Conservation (phyloP, 2,888 invertebrate genomes). For the Clunio marinus region DNA sequence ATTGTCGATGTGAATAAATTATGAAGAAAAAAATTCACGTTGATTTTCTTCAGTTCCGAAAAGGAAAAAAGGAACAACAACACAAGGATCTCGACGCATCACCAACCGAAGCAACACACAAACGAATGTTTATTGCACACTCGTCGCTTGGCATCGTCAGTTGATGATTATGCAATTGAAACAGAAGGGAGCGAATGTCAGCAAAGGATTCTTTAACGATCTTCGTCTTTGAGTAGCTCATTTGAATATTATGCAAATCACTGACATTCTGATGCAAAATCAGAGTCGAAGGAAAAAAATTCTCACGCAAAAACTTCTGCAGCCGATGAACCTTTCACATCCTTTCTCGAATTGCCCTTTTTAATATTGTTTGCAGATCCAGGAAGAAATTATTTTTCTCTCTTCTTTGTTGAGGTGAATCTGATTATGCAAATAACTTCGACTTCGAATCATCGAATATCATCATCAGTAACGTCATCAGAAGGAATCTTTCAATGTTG, state of each 20-base stretch:
- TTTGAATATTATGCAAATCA: slow-evolving; percentile 37
- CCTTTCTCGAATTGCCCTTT: neutral
- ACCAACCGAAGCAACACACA: too few species aligned
- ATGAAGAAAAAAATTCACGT: neutral
- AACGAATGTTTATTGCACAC: slow-evolving; percentile 2
- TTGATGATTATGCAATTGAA: neutral
- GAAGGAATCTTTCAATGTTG: neutral
- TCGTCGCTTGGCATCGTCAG: neutral
- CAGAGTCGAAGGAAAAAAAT: neutral
- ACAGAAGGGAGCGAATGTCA: neutral
- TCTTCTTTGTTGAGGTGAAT: slow-evolving; percentile 22
- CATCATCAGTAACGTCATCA: neutral
- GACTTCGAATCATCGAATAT: neutral
- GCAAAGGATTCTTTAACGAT: neutral
- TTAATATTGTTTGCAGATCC: neutral
- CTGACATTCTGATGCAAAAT: slow-evolving; percentile 29
- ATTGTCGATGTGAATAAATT: slow-evolving; percentile 5
- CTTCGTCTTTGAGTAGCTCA: slow-evolving; percentile 1
- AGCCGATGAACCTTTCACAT: neutral
- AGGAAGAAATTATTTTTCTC: slow-evolving; percentile 5
- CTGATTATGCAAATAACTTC: slow-evolving; percentile 29
- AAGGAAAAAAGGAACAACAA: too few species aligned
- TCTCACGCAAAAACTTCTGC: slow-evolving; percentile 30
- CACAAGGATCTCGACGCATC: too few species aligned
- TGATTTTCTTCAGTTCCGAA: neutral